These are phyloP conservation scores for Nomada flava DNA, from an alignment of 2,888 invertebrate species.

Conservation along the genomic window DNA sequence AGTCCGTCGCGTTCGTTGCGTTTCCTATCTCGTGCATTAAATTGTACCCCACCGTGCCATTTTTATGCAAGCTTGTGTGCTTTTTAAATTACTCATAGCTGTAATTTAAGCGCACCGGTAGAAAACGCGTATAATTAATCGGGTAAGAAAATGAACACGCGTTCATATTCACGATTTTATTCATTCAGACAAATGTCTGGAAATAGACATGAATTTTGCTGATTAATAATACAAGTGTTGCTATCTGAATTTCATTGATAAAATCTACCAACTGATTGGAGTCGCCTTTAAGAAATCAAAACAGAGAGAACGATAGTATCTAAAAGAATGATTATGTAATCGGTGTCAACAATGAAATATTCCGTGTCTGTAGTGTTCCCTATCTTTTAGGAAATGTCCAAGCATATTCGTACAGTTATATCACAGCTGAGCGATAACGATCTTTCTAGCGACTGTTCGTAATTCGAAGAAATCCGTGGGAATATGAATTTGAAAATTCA, in stretches of 20 bases:
- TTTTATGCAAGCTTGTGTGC: not conserved
- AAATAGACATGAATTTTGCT: too few species aligned
- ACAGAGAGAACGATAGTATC: not conserved
- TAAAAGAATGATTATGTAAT: not conserved
- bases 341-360: not conserved
- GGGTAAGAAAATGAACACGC: not conserved
- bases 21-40: not conserved
- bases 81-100: not conserved
- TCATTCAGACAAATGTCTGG: not conserved
- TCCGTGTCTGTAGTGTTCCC: too few species aligned
- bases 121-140: too few species aligned
- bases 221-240: not conserved
- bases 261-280: not conserved
- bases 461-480: too few species aligned
- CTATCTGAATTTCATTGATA: not conserved
- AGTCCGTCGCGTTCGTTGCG: not conserved
- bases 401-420: not conserved
- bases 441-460: not conserved
- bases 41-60: not conserved
- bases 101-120: not conserved
- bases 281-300: not conserved
- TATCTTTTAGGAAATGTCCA: not conserved
- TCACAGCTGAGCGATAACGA: not conserved
- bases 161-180: not conserved
- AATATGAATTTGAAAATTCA: not conserved